A percentile compares a stretch with the other conserved stretches of the same genome.
Evolutionary conservation across 2,888 invertebrate genomes (phyloP).

Genomic region (Chirona hameri): DNA sequence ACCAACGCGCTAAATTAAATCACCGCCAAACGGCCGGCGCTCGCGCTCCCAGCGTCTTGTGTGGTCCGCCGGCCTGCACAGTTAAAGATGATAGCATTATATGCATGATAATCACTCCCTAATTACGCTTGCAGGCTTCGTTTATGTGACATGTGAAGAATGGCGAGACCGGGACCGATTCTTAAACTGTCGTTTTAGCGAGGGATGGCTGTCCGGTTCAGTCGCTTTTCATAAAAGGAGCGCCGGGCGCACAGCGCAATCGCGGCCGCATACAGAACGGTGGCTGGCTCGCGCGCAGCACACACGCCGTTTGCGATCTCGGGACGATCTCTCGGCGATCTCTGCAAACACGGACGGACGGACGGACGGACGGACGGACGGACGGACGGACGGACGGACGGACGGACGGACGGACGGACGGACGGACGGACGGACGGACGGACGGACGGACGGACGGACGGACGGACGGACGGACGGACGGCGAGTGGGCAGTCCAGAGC

Average conservation of each 20-base stretch:
- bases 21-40: background rate
- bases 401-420: background rate
- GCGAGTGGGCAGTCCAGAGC: too few species aligned
- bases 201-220: background rate
- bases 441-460: too few species aligned
- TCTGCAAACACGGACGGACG: background rate
- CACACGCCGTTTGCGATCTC: background rate
- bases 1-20: background rate
- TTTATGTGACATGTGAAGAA: conserved; percentile 24
- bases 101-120: conserved; percentile 28
- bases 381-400: background rate
- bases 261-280: background rate
- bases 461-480: too few species aligned
- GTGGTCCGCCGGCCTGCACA: conserved; percentile 9
- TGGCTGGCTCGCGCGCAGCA: background rate
- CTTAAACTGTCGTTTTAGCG: conserved; percentile 25
- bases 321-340: background rate
- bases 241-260: background rate
- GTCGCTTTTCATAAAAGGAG: conserved; percentile 26
- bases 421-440: too few species aligned
- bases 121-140: conserved; percentile 28
- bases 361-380: background rate
- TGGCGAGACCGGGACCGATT: background rate
- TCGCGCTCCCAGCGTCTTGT: background rate
- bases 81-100: conserved; percentile 28